These are phyloP conservation scores for Imbricaverruca yamaguchii DNA, from an alignment of 2,888 invertebrate genomes.

Conservation along the genomic window DNA sequence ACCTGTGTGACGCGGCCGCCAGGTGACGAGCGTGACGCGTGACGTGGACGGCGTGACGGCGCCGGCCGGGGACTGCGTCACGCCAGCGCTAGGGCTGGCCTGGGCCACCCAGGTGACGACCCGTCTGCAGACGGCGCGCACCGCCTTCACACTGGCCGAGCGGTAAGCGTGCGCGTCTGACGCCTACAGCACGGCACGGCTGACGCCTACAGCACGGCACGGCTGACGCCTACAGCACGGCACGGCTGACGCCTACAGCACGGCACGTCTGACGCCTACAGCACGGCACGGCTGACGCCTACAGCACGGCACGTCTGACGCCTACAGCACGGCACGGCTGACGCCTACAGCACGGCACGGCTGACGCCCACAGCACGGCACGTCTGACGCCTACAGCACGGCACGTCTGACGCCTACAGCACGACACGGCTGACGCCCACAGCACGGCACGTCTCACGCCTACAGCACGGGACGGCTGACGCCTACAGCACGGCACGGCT, in stretches of 20 bases:
- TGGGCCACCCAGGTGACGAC: constrained; percentile 59
- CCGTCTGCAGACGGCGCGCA: constrained; percentile 43
- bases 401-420: neutral
- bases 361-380: neutral
- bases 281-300: neutral
- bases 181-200: neutral
- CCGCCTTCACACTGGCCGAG: neutral
- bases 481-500: neutral
- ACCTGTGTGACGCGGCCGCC: neutral
- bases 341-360: neutral
- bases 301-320: neutral
- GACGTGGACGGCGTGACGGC: constrained; percentile 20
- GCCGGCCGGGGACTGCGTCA: constrained; percentile 33
- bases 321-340: neutral
- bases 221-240: neutral
- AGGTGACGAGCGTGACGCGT: neutral
- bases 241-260: neutral
- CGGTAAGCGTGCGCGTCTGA: neutral
- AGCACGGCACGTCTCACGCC: too few relatives aligned
- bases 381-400: neutral
- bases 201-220: too few relatives aligned
- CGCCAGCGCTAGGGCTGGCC: constrained; percentile 55
- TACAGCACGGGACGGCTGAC: too few relatives aligned
- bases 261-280: neutral
- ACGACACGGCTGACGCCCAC: neutral